phyloP scores from a whole-genome alignment of 2,888 invertebrate genomes.

The Sinohyriopsis cumingii region DNA sequence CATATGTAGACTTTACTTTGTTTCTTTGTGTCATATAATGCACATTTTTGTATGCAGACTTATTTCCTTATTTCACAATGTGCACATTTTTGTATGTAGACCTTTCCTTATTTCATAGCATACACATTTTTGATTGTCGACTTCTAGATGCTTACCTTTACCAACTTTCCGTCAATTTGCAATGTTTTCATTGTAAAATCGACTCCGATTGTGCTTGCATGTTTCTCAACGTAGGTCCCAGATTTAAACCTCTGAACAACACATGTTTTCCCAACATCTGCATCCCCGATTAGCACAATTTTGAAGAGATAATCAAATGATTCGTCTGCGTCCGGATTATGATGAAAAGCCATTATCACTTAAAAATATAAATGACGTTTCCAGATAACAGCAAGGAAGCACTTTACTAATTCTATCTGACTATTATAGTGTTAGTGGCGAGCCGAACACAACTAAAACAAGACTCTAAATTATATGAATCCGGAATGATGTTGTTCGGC shows the following conservation, averaged over 20 bases:
- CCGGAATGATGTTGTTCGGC: too few relatives aligned
- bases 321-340: slow-evolving; percentile 71
- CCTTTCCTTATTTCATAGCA: too few relatives aligned
- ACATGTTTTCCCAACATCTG: slow-evolving; percentile 84
- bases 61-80: too few relatives aligned
- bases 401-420: too few relatives aligned
- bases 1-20: too few relatives aligned
- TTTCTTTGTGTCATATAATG: too few relatives aligned
- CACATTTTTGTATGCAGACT: too few relatives aligned
- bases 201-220: slow-evolving; percentile 97
- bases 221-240: slow-evolving; percentile 91
- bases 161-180: slow-evolving; percentile 91
- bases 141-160: slow-evolving; percentile 81
- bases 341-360: slow-evolving; percentile 52
- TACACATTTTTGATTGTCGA: neutral
- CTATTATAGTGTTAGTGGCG: too few relatives aligned
- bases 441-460: too few relatives aligned
- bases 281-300: slow-evolving; percentile 89
- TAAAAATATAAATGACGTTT: neutral
- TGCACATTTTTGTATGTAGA: neutral
- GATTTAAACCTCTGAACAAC: slow-evolving; percentile 96
- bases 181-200: slow-evolving; percentile 99
- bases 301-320: slow-evolving; percentile 94
- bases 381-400: too few relatives aligned
- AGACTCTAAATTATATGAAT: too few relatives aligned